These are phyloP conservation scores for Siphlonurus alternatus DNA, from an alignment of 2,888 invertebrate species.

Conservation along the genomic window DNA sequence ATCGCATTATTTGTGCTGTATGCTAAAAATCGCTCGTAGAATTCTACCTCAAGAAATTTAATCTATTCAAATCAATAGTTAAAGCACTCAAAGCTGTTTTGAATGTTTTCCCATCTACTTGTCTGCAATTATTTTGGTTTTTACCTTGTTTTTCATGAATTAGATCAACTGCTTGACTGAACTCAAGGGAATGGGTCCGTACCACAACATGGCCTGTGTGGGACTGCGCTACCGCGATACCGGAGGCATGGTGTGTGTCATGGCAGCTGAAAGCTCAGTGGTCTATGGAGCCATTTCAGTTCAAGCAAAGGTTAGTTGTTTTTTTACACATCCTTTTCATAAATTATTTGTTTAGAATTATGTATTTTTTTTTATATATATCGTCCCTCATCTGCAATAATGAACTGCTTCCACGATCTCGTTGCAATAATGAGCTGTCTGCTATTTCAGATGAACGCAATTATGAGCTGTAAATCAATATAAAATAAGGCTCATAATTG, in stretches of 20 bases:
- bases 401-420: no score
- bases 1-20: no score
- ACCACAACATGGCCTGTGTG: background rate
- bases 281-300: background rate
- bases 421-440: no score
- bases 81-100: background rate
- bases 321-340: background rate
- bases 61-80: background rate
- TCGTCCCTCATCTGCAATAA: no score
- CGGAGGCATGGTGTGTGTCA: background rate
- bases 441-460: no score
- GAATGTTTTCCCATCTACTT: background rate
- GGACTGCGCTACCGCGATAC: background rate
- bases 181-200: background rate
- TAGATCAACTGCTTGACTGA: background rate
- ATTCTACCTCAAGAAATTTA: no score
- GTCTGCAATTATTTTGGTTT: background rate
- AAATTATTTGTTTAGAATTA: no score
- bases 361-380: no score
- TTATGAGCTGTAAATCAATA: no score
- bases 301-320: background rate
- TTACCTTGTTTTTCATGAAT: background rate
- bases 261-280: background rate
- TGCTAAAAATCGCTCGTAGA: no score
- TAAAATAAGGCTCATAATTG: no score